Evolutionary conservation across 2,797 vertebrate genomes (phyloP).

Genomic region (Coilia nasus): DNA sequence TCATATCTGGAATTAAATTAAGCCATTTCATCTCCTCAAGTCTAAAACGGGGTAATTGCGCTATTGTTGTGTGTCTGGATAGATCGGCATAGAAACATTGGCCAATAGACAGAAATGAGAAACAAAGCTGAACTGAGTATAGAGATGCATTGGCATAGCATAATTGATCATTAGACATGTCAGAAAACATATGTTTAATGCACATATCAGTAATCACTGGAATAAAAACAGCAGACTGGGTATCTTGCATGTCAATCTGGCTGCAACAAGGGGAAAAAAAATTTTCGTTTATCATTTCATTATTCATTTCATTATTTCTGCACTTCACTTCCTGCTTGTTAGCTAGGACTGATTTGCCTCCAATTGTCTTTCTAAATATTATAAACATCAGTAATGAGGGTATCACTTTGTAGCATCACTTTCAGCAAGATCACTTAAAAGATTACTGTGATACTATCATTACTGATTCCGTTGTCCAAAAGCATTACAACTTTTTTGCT

Average conservation of each 20-base stretch:
- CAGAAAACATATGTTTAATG: constrained; percentile 22
- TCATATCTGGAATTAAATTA: constrained; percentile 21
- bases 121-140: background rate
- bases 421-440: too few relatives aligned
- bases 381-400: background rate
- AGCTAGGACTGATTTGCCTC: background rate
- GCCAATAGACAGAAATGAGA: constrained; percentile 2
- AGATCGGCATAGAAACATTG: background rate
- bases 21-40: constrained; percentile 11
- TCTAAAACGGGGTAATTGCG: constrained; percentile 7
- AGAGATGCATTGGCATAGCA: background rate
- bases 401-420: background rate
- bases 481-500: too few relatives aligned
- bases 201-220: background rate
- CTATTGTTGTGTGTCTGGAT: background rate
- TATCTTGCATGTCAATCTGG: background rate
- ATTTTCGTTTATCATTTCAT: background rate
- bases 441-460: too few relatives aligned
- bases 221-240: background rate
- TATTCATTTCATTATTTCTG: background rate
- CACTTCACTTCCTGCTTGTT: background rate
- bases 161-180: constrained; percentile 12
- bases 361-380: background rate
- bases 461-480: too few relatives aligned
- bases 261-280: background rate